Base-by-base conservation (phyloP, 2,797 vertebrate genomes). In the Lophius americanus region DNA sequence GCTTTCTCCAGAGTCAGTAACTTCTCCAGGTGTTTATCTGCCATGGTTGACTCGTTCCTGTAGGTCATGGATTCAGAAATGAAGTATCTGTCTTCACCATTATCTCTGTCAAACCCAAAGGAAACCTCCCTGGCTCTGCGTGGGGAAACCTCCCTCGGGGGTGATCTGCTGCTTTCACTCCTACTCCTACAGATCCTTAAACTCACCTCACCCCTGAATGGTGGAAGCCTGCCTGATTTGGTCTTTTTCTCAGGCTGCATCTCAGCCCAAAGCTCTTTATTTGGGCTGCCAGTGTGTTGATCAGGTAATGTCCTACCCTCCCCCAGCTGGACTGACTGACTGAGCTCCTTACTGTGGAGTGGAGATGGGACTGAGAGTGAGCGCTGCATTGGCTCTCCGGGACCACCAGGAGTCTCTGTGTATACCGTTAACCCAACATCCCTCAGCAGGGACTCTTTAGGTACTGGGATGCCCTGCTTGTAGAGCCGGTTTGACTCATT, bases 361-460 rank as follows among this genome's bases (percentile, higher is more conserved):
- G 90, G 87, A 62, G 83, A 88, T 9, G 91, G 91, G 36, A 92
- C 83, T 62, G 92, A 92, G 3, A 91, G 88, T 0, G 90, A 93
- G 44, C 87, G 89, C 9, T 91, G 91, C 70, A 86, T 81, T 37
- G 89, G 81, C 67, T 91, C 86, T 58, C 87, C 87, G 0, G 89
- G 89, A 57, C 85, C 88, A 75, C 86, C 89, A 12, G 85, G 85
- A 42, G 89, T 91, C 82, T 93, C 93, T 4, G 92, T 94, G 73
- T 94, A 94, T 39, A 94, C 94, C 1, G 93, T 94, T 64, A 94
- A 79, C 32, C 94, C 94, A 8, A 95, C 94, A 60, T 94, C 93
- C 54, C 74, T 91, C 49, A 94, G 67, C 44, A 94, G 76, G 9
- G 92, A 94, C 83, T 95, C 94, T 64, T 91, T 90, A 62, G 92